These are phyloP conservation scores for Halichoerus grypus DNA, from an alignment of 2,113 vertebrate genomes.

Conservation along the genomic window DNA sequence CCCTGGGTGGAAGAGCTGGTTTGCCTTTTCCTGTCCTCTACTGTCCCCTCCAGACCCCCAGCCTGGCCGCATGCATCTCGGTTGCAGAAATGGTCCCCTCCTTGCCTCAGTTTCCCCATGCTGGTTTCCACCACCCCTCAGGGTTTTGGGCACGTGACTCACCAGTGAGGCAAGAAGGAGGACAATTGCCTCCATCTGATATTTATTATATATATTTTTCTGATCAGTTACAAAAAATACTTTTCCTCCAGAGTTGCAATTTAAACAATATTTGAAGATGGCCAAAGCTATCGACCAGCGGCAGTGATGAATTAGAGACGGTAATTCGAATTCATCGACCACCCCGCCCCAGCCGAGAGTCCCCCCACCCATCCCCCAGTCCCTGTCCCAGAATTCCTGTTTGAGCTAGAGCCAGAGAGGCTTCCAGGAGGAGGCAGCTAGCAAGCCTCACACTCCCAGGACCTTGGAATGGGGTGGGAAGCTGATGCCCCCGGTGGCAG, in stretches of 20 bases:
- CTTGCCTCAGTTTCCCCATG: neutral
- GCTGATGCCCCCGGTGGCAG: neutral
- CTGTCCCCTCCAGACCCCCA: no score
- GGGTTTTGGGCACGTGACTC: neutral
- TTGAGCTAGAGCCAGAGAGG: slow-evolving; percentile 88
- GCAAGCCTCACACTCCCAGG: neutral
- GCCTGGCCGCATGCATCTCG: neutral
- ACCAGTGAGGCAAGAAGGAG: neutral
- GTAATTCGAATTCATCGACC: slow-evolving; percentile 97
- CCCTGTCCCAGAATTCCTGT: slow-evolving; percentile 87
- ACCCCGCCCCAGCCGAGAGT: slow-evolving; percentile 87
- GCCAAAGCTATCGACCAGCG: slow-evolving; percentile 91
- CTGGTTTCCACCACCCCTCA: neutral
- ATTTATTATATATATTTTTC: slow-evolving; percentile 60
- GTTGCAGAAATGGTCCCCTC: neutral
- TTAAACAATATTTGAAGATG: slow-evolving; percentile 93
- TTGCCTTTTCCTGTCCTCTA: neutral
- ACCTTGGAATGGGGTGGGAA: neutral
- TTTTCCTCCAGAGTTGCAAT: slow-evolving; percentile 85
- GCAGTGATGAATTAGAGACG: slow-evolving; percentile 96
- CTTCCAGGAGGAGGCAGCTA: neutral
- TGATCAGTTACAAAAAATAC: slow-evolving; percentile 76
- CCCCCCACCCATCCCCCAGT: slow-evolving; percentile 80
- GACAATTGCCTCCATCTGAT: neutral
- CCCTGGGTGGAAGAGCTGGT: no score